Conservation (phyloP, 2,797 vertebrate genomes). For the Emydoidea blandingii region DNA sequence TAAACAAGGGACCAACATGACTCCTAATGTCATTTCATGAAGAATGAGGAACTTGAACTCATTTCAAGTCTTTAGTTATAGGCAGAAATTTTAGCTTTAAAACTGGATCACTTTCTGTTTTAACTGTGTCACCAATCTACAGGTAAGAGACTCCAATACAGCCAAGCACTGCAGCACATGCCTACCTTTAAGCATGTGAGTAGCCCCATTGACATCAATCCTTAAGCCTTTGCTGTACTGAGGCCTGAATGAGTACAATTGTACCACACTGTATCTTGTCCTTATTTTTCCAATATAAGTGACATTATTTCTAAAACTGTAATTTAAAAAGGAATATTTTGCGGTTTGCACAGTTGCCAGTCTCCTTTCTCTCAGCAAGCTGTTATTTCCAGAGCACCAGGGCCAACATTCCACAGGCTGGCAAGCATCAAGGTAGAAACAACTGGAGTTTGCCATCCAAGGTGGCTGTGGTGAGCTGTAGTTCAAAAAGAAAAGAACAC, state of each 20-base stretch:
- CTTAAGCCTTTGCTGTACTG: not conserved
- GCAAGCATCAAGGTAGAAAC: conserved; percentile 75
- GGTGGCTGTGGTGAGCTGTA: conserved; percentile 89
- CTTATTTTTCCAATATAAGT: not conserved
- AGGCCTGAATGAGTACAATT: not conserved
- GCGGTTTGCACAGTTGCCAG: not conserved
- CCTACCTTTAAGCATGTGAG: not conserved
- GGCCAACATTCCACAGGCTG: not conserved
- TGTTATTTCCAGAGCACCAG: not conserved
- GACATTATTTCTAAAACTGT: not conserved
- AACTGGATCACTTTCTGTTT: not conserved
- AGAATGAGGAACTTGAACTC: not conserved
- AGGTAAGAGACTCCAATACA: not conserved
- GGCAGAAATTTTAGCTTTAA: not conserved
- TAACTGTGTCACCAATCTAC: not conserved
- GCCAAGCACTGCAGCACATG: not conserved
- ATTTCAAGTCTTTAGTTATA: not conserved
- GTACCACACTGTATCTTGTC: not conserved
- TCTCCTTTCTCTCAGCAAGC: conserved; percentile 36
- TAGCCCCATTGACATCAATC: not conserved
- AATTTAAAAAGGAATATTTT: not conserved
- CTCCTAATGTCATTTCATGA: not conserved
- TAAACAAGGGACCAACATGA: not conserved
- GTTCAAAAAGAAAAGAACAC: conserved; percentile 37
- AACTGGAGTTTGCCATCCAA: conserved; percentile 89